Conservation (phyloP, 2,113 vertebrate species). For the Vidua macroura region DNA sequence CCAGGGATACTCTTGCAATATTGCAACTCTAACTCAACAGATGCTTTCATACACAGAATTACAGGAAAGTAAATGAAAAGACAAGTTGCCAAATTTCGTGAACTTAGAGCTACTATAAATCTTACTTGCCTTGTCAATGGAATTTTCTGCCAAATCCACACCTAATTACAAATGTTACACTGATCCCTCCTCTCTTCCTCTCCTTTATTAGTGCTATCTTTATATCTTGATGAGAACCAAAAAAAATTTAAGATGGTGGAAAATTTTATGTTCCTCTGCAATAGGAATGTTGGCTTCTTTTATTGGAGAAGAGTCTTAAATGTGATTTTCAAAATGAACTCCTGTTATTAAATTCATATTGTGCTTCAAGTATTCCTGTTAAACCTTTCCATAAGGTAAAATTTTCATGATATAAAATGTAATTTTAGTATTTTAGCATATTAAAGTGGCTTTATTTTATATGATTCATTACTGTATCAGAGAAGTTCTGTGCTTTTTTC, state of each 20-base stretch:
- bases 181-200: neutral
- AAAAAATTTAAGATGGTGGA: neutral
- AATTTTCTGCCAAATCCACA: neutral
- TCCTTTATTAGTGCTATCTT: neutral
- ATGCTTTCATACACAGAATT: neutral
- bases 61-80: neutral
- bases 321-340: neutral
- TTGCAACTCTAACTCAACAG: neutral
- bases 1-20: neutral
- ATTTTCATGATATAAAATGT: neutral
- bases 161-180: neutral
- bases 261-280: neutral
- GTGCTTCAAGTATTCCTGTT: neutral
- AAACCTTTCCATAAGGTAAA: neutral
- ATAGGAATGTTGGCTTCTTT: neutral
- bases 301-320: neutral
- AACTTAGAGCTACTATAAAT: neutral
- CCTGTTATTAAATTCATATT: neutral
- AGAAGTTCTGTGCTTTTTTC: neutral
- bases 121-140: neutral
- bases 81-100: neutral
- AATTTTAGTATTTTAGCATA: neutral
- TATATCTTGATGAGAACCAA: neutral
- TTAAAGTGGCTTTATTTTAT: neutral
- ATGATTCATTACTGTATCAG: neutral